Conservation (phyloP, 2,797 vertebrate genomes). For the Vultur gryphus region DNA sequence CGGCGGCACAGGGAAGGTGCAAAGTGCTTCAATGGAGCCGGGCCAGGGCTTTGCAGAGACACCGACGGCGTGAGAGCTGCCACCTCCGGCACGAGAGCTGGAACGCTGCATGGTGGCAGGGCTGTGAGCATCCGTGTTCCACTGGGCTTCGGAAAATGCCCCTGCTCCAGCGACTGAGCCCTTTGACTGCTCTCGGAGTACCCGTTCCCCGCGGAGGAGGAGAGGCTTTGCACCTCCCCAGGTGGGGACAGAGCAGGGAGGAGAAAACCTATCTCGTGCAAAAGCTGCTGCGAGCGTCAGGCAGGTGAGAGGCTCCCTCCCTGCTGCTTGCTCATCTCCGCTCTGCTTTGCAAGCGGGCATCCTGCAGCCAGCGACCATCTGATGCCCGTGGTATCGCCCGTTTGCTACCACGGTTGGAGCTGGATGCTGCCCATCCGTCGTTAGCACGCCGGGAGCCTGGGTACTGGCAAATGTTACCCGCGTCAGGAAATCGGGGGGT, state of each 20-base stretch:
- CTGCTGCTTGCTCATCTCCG: background rate
- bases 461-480: background rate
- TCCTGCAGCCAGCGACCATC: background rate
- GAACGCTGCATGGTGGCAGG: accelerated
- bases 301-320: background rate
- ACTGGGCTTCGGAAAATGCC: accelerated
- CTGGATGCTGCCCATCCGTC: background rate
- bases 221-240: background rate
- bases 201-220: accelerated
- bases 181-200: background rate
- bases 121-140: background rate
- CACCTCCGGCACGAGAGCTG: background rate
- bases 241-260: background rate
- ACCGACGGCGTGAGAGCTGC: accelerated
- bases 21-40: background rate
- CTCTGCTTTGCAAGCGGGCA: accelerated
- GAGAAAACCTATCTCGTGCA: accelerated
- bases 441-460: accelerated
- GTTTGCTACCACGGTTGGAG: accelerated
- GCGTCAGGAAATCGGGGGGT: background rate
- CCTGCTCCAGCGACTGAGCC: background rate
- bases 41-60: background rate
- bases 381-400: background rate
- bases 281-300: background rate
- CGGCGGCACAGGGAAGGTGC: accelerated